A percentile compares a stretch with the other conserved stretches of the same genome.
Evolutionary conservation across 2,113 vertebrate genomes (phyloP).

Genomic region (Tragelaphus buxtoni): DNA sequence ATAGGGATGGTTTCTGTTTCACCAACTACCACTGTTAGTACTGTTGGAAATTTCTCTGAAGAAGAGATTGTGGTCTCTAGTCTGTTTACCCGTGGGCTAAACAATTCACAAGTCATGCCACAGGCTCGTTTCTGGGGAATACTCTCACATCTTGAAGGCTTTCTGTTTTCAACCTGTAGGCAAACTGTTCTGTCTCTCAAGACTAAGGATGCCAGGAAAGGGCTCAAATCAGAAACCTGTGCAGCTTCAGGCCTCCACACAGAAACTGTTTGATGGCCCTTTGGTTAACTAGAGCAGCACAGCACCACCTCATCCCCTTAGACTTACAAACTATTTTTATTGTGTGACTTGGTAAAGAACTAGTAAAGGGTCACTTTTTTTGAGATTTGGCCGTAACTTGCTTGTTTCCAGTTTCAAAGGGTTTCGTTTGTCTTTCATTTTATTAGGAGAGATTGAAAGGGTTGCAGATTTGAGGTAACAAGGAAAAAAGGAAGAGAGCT

Average conservation of each 20-base stretch:
- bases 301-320: background rate
- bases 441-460: background rate
- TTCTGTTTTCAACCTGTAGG: background rate
- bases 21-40: background rate
- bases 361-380: background rate
- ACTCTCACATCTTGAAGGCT: background rate
- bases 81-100: background rate
- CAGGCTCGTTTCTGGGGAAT: background rate
- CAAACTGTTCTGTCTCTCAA: background rate
- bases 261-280: background rate
- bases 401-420: slow-evolving; percentile 4
- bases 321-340: background rate
- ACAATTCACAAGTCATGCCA: background rate
- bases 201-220: background rate
- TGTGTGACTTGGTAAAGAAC: background rate
- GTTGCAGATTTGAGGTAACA: background rate
- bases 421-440: background rate
- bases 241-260: background rate
- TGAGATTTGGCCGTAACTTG: background rate
- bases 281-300: background rate
- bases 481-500: background rate
- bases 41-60: background rate
- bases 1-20: background rate
- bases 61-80: background rate
- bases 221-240: background rate